A percentile compares a stretch with the other conserved stretches of the same genome.
These are phyloP conservation scores for Catharus ustulatus DNA, from an alignment of 2,797 vertebrate genomes.

Conservation along the genomic window DNA sequence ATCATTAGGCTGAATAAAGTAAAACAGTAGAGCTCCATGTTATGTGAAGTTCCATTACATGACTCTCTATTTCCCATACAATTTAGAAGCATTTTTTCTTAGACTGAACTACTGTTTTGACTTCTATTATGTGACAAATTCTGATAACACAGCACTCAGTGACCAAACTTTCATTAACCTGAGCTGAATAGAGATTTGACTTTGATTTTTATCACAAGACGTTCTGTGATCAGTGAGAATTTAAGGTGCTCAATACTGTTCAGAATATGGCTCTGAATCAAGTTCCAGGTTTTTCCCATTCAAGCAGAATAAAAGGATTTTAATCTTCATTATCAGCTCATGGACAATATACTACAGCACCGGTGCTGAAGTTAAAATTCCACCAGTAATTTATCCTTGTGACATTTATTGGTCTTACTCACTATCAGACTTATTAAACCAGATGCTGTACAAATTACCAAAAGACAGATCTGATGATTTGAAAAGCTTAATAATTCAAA, in stretches of 20 bases:
- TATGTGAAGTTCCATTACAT: conserved; percentile 59
- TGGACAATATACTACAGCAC: not conserved
- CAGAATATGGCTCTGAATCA: not conserved
- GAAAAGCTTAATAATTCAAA: conserved; percentile 12
- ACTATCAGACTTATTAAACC: not conserved
- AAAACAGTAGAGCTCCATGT: conserved; percentile 68
- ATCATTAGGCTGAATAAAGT: conserved; percentile 76
- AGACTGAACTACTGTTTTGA: conserved; percentile 31
- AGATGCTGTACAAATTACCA: conserved; percentile 20
- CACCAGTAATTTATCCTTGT: not conserved
- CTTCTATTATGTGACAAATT: not conserved
- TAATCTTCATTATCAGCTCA: conserved; percentile 48
- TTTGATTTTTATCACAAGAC: conserved; percentile 11
- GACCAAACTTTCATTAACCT: conserved; percentile 32
- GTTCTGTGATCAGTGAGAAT: not conserved
- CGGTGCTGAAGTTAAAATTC: not conserved
- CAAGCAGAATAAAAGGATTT: conserved; percentile 16
- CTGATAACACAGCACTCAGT: not conserved
- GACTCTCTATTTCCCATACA: conserved; percentile 50
- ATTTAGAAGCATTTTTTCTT: conserved; percentile 62
- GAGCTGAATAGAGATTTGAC: not conserved
- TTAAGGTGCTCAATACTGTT: not conserved
- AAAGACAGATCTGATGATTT: not conserved
- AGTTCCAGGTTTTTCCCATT: not conserved
- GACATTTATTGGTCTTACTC: conserved; percentile 4